Base-by-base conservation (phyloP, 2,113 vertebrate genomes). In the Melanerpes formicivorus region DNA sequence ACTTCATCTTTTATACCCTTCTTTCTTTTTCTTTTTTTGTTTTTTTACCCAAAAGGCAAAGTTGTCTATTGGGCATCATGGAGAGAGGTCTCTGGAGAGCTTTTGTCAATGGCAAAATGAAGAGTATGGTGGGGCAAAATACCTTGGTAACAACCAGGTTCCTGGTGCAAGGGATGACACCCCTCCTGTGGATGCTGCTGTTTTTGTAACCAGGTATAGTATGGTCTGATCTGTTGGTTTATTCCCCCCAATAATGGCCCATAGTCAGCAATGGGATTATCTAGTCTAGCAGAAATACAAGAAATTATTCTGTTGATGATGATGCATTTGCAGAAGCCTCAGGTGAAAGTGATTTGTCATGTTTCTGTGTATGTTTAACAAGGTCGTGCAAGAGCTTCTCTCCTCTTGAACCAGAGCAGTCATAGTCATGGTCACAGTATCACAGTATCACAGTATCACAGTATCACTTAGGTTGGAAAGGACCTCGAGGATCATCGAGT, bases 81-180 rank as follows among this genome's bases (percentile, higher is more conserved):
- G 99, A 30, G 99, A 99, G 90, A 97, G 98, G 76, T 98, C 98
- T 79, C 93, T 99, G 97, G 98, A 99, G 97, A 99, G 99, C 93
- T 99, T 99, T 96, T 99, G 99, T 78, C 98, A 98, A 15, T 99
- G 99, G 99, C 99, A 99, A 97, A 98, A 99, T 71, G 98, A 98
- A 85, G 99, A 99, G 93, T 99, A 98, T 6, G 98, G 99, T 40
- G 98, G 98, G 1, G 95, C 98, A 2, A 98, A 98, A 26, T 98
- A 99, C 95, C 98, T 99, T 2, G 99, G 99, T 56, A 99, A 98
- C 94, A 99, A 99, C 82, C 98, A 99, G 23, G 97, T 99, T 62
- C 98, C 99, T 8, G 99, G 98, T 5, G 98, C 98, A 2, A 98
- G 98, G 84, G 98, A 99, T 9, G 98, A 99, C 84, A 96, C 97